These are phyloP conservation scores for Drepana arcuata DNA, from an alignment of 1,140 invertebrate genomes.

Conservation along the genomic window DNA sequence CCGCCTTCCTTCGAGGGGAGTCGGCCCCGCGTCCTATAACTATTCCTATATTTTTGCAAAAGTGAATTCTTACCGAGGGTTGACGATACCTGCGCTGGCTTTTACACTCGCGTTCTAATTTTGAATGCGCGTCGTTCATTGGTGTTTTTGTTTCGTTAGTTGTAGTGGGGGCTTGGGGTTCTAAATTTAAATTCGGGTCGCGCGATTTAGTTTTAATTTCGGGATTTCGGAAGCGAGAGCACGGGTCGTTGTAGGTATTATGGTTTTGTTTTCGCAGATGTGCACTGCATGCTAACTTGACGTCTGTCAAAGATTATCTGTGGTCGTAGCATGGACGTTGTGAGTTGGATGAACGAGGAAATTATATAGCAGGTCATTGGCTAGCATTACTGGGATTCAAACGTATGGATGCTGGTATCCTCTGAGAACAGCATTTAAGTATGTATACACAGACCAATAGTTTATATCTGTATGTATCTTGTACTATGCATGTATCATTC, in stretches of 20 bases:
- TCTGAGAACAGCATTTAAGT: neutral
- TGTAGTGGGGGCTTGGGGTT: slow-evolving; percentile 28
- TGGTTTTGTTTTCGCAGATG: slow-evolving; percentile 16
- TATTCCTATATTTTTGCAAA: slow-evolving; percentile 67
- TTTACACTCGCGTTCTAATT: slow-evolving; percentile 36
- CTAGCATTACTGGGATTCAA: neutral
- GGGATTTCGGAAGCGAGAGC: slow-evolving; percentile 35
- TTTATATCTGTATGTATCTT: neutral
- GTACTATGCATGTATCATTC: too few relatives aligned
- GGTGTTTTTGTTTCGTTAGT: slow-evolving; percentile 44
- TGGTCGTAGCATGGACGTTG: neutral
- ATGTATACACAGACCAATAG: neutral
- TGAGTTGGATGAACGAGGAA: neutral
- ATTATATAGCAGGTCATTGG: neutral
- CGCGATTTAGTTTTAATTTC: slow-evolving; percentile 67
- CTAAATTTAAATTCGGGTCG: slow-evolving; percentile 56
- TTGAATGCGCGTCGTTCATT: slow-evolving; percentile 34
- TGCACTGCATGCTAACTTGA: slow-evolving; percentile 1
- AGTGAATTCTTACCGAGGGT: slow-evolving; percentile 57
- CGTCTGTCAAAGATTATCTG: neutral
- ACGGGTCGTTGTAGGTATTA: too few relatives aligned
- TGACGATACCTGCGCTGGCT: slow-evolving; percentile 47
- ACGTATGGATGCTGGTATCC: neutral
- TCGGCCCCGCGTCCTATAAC: slow-evolving; percentile 36
- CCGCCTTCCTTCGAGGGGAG: slow-evolving; percentile 23